Base-by-base conservation (phyloP, 2,113 vertebrate genomes). In the Apodemus sylvaticus region DNA sequence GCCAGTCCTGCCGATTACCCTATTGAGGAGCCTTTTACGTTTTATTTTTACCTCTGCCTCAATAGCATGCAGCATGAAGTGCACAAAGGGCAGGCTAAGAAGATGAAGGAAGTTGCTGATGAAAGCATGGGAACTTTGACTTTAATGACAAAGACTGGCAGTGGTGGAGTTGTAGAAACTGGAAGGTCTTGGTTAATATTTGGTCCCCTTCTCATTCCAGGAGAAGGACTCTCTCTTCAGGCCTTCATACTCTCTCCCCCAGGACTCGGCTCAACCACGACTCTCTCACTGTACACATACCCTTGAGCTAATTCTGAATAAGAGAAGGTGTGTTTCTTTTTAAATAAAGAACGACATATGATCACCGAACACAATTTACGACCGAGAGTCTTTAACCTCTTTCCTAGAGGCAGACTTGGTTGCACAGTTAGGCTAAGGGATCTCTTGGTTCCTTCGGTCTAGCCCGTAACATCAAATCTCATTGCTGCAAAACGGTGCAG, bases 301-400 rank as follows among this genome's bases (percentile, higher is more conserved):
- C 55, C 66, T 82, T 34, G 48, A 94, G 60, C 31, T 94, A 71
- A 71, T 91, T 97, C 77, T 89, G 31, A 87, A 29, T 82, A 64
- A 82, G 8, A 88, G 3, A 87, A 60, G 62, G 86, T 11, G 60
- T 20, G 68, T 76, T 22, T 29, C 45, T 62, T 42, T 64, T 51
- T 48, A 66, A 64, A 42, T 34, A 22, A 62, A 34, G 83, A 77
- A 62, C 68, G 34, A 53, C 53, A 71, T 42, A 71, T 26, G 42
- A 55, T 62, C 53, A 51, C 36, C 74, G 22, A 96, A 82, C 20
- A 20, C 71, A 90, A 45, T 22, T 48, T 17, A 60, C 20, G 64
- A 31, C 26, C 91, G 74, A 39, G 26, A 88, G 73, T 64, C 36
- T 45, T 19, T 51, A 86, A 31, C 9, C 19, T 90, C 17, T 8